These are phyloP conservation scores for Anthopleura sola DNA, from an alignment of 64 coral and sea anemone genomes.

Conservation along the genomic window DNA sequence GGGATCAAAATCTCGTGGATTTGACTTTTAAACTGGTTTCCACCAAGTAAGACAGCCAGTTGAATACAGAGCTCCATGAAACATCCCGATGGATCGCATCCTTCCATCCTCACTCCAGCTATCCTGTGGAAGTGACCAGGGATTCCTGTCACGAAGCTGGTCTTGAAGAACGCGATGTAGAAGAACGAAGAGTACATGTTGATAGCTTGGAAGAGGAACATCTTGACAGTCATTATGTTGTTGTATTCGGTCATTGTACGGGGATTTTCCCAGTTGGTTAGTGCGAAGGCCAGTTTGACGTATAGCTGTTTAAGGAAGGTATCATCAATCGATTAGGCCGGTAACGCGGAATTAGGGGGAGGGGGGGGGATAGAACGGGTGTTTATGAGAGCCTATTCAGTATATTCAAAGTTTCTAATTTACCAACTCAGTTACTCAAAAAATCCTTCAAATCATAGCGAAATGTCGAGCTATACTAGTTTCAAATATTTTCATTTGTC, in stretches of 20 bases:
- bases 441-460: too few relatives aligned
- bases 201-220: slow-evolving; percentile 54
- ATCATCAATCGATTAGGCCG: background rate
- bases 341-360: background rate
- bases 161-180: slow-evolving; percentile 65
- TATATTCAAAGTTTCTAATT: too few relatives aligned
- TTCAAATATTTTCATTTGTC: too few relatives aligned
- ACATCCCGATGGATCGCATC: slow-evolving; percentile 50
- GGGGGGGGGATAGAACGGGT: background rate
- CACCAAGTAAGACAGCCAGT: slow-evolving; percentile 36
- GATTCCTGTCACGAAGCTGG: slow-evolving; percentile 21
- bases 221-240: slow-evolving; percentile 45
- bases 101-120: slow-evolving; percentile 26
- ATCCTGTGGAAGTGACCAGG: slow-evolving; percentile 34
- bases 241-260: slow-evolving; percentile 43
- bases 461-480: too few relatives aligned
- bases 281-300: slow-evolving; percentile 40
- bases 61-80: slow-evolving; percentile 50
- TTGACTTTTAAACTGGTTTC: slow-evolving; percentile 46
- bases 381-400: background rate
- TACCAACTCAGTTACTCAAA: too few relatives aligned
- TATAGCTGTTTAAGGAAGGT: background rate
- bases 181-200: slow-evolving; percentile 61
- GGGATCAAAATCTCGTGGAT: slow-evolving; percentile 30
- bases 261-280: slow-evolving; percentile 52